Base-by-base conservation (phyloP, 1,140 invertebrate species). In the Cephus cinctus region DNA sequence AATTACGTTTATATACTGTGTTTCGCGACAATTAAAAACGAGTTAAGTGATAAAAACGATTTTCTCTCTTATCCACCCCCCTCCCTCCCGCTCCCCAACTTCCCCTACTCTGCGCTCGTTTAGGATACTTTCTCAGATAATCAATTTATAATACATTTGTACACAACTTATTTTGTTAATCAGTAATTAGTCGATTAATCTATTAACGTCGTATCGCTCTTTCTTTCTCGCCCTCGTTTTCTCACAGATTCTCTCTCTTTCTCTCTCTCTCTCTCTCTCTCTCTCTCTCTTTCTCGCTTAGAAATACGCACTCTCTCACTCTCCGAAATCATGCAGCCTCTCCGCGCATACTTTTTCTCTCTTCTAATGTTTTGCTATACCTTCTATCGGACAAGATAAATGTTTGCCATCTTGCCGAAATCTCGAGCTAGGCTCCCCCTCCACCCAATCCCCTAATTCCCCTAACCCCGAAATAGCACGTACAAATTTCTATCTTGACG, bases 121-220 rank as follows among this genome's bases (percentile, higher is more conserved):
- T 42, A 59, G 64, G 59, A 54, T 63, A 64, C 61, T 62, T n/a
- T n/a, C 49, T 59, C 53, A 44, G 57, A 63, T 57, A 58, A 64
- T 64, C 53, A 68, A 67, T 69, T 69, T 57, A 65, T 64, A 63
- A 65, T 69, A 69, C 69, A 69, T 72, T 69, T 71, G 65, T 69
- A 71, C 65, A 71, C 44, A 72, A 71, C 59, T 68, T 69, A 68
- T 63, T 50, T 52, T n/a, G 56, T 71, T 69, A 69, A 66, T 68
- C 47, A 64, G 62, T 65, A 70, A 70, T 65, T 59, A 61, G 48
- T 59, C 59, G 57, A 65, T 63, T 66, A 57, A 64, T 50, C 54
- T 54, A 60, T 39, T 8, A 57, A 62, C 52, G 34, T 38, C 47
- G 20, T 50, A 43, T n/a, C 32, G 23, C 16, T 34, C 11, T 35